Conservation (phyloP, 92 coral and sea anemone species). For the Phymanthus crucifer region DNA sequence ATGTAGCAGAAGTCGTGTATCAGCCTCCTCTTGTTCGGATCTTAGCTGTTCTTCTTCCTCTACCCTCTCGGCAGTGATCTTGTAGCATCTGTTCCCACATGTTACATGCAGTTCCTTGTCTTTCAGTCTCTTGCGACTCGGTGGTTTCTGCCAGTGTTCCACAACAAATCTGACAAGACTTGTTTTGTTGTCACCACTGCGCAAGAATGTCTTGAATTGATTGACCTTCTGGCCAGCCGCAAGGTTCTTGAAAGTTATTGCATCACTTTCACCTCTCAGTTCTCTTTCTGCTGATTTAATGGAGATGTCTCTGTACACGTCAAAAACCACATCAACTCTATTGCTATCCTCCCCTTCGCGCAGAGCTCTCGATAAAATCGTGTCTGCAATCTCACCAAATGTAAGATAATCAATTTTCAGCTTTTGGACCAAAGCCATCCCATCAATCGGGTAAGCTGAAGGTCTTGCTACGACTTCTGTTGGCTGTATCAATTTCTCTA, state of each 20-base stretch:
- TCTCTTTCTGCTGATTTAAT: slow-evolving; percentile 59
- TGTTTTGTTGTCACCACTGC: slow-evolving; percentile 37
- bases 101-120: slow-evolving; percentile 16
- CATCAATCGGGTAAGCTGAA: slow-evolving; percentile 56
- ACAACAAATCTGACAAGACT: slow-evolving; percentile 27
- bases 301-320: slow-evolving; percentile 47
- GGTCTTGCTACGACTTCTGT: slow-evolving; percentile 43
- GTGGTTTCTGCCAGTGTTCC: slow-evolving; percentile 22
- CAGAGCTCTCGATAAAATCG: slow-evolving; percentile 17
- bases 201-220: slow-evolving; percentile 46
- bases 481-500: slow-evolving; percentile 34
- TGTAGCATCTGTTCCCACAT: not conserved
- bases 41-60: slow-evolving; percentile 39
- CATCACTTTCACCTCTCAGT: slow-evolving; percentile 29
- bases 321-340: slow-evolving; percentile 51
- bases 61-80: slow-evolving; percentile 11
- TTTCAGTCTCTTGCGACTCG: slow-evolving; percentile 32
- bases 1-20: not conserved
- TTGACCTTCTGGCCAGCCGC: slow-evolving; percentile 34
- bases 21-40: not conserved
- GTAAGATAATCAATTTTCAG: slow-evolving; percentile 42
- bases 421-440: slow-evolving; percentile 68
- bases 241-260: slow-evolving; percentile 38
- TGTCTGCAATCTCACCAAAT: slow-evolving; percentile 47
- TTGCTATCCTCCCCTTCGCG: slow-evolving; percentile 23